Base-by-base conservation (phyloP, 2,113 vertebrate species). In the Rhombomys opimus region DNA sequence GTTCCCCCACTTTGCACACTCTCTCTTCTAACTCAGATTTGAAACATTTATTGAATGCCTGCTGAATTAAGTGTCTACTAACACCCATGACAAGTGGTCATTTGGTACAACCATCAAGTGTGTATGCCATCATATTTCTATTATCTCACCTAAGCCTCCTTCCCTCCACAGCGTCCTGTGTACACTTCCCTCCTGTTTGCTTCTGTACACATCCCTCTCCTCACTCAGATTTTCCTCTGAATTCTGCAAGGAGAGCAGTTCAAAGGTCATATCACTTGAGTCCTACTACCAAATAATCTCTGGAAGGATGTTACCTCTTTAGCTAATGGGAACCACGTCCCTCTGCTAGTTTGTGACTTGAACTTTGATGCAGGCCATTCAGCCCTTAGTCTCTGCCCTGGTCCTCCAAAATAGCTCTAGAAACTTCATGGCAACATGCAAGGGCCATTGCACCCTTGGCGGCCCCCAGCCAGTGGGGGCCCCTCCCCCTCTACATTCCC, bases 1-100 rank as follows among this genome's bases (percentile, higher is more conserved):
- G 0, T 7, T 84, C 14, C 20, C 4, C 12, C 2, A 17, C 17
- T 1, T 57, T n/a, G 23, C 32, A n/a, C 50, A 25, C 10, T 15
- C 0, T 70, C 2, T 75, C 38, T 81, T 57, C 85, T 27, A 41
- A 94, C 52, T 68, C 85, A n/a, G 35, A 77, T 72, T 23, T 67
- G n/a, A 75, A 90, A 65, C 20, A 32, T 59, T 82, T 57, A 38
- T 8, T 50, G 65, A 84, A 70, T 25, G 14, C n/a, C 65, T 68
- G 4, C 81, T 92, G 75, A 75, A 15, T 52, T 32, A 10, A 32
- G 18, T 41, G 15, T 25, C 18, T 65, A 20, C 72, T 61, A 82
- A 82, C 35, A 59, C 15, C 35, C 57, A 1, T 61, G 59, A 17
- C 57, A 61, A 84, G n/a, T 25, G 12, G 6, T 82, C 80, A 84